Base-by-base conservation (phyloP, 2,888 invertebrate species). In the Chouioia cunea region DNA sequence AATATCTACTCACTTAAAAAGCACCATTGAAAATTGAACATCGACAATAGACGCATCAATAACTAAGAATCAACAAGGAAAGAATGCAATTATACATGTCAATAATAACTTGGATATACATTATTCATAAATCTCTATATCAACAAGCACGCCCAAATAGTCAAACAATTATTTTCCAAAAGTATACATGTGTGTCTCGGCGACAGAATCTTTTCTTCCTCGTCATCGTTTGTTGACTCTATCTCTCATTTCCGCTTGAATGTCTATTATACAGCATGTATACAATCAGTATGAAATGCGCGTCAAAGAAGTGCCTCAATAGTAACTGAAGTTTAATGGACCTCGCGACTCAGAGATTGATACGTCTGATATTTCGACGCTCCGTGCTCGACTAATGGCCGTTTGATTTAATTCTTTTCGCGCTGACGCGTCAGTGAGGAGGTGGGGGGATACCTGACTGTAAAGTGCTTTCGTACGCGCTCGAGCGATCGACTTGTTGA, bases 221-320 rank as follows among this genome's bases (percentile, higher is more conserved):
- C 74, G 68, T 70, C 74, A 60, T 69, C 66, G 67, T 70, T 75
- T 70, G 74, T 75, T 75, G 71, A 58, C 77, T 78, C 76, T 71
- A 75, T 20, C 50, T 20, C 22, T 57, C 22, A n/a, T 18, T 18
- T 52, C 18, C 52, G 20, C 22, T n/a, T n/a, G n/a, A n/a, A n/a
- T n/a, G 52, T 20, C n/a, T 20, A 22, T 18, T 8, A 52, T 52
- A 20, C 22, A 14, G 15, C 20, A 53, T 22, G 52, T 20, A 52
- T 53, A 22, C 6, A 2, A 2, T 4, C 27, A 27, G 27, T 27
- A 27, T 2, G 6, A 2, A 54, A 18, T 47, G 58, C 15, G 57
- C 58, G 52, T 67, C 73, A 67, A 70, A 75, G 70, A 69, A 71
- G 68, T 44, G 63, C 60, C 43, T 64, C 58, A 54, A 56, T 36